Evolutionary conservation across 2,888 invertebrate genomes (phyloP), one percentile per base, ranked within the genome.

Genomic region (Chirona hameri): DNA sequence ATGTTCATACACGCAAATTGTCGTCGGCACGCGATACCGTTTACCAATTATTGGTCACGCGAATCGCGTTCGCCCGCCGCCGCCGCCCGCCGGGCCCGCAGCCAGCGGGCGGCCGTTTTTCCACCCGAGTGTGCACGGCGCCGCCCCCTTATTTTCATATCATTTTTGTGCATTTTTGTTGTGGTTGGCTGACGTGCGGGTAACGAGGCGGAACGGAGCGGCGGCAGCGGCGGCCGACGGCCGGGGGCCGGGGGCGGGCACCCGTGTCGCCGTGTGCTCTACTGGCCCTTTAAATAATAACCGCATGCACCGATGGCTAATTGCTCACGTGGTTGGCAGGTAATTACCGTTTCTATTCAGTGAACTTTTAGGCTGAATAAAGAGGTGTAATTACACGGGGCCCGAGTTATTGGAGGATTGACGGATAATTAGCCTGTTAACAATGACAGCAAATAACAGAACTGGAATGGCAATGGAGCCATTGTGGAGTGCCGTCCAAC

Each of bases 11-110:
- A 76, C 76, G 76, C 31, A 39, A 76, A 76, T 76, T 76, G 76
- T 39, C 76, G 24, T 10, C 76, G 24, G 39, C 76, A 76, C 76
- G 76, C 76, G 76, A 76, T 15, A 24, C 76, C 76, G 76, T 76
- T 76, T 76, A 76, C 76, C 76, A 76, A 76, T 76, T 76, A 76
- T 76, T 76, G 76, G 76, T 76, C 76, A 76, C 76, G 76, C 76
- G 39, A 76, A 9, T 15, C 1, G 24, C 76, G 7, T 24, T 7
- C 18, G 21, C 52, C n/a, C n/a, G n/a, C n/a, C n/a, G n/a, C 5
- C 69, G 18, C 18, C 72, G 72, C 15, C 31, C 21, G 39, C 72
- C 31, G 21, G 72, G 5, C 10, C 0, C 31, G 72, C 69, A 4
- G 52, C 1, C 52, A 12, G 18, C 52, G 15, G 18, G 7, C 5